A percentile compares a stretch with the other conserved stretches of the same genome.
phyloP scores from a whole-genome alignment of 2,797 vertebrate genomes.

The Typhlichthys eigenmanni region DNA sequence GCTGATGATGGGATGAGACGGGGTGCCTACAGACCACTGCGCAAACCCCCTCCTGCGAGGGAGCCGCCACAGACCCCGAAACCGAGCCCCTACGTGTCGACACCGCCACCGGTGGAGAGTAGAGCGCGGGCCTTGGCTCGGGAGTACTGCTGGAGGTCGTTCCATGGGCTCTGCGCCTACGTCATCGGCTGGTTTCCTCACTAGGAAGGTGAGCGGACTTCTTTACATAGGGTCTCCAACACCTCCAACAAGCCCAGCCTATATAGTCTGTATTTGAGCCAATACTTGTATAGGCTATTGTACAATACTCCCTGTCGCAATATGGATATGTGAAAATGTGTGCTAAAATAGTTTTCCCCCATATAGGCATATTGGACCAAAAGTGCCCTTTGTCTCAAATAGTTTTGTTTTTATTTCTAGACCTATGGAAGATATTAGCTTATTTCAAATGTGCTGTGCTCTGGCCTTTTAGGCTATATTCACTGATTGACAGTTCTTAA shows the following conservation, averaged over 20 bases:
- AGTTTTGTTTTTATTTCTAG: background rate
- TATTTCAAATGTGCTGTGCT: background rate
- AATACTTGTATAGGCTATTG: too few species aligned
- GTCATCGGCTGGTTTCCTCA: slow-evolving; percentile 78
- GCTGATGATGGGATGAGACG: background rate
- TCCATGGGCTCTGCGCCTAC: slow-evolving; percentile 78
- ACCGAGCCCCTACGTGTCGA: slow-evolving; percentile 28
- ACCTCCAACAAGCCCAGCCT: too few species aligned
- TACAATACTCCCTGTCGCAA: too few species aligned
- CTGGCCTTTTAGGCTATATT: slow-evolving; percentile 18
- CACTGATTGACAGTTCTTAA: slow-evolving; percentile 42
- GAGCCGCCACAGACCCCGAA: slow-evolving; percentile 8
- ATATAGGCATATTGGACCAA: too few species aligned
- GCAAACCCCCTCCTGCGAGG: background rate
- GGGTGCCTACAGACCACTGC: slow-evolving; percentile 13
- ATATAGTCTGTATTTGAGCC: too few species aligned
- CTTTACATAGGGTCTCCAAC: background rate
- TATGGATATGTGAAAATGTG: too few species aligned
- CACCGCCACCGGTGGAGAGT: slow-evolving; percentile 43
- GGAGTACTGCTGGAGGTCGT: slow-evolving; percentile 82
- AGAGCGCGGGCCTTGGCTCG: slow-evolving; percentile 72
- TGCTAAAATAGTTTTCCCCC: too few species aligned
- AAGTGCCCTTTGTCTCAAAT: too few species aligned
- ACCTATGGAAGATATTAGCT: slow-evolving; percentile 6
- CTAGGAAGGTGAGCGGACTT: slow-evolving; percentile 63